Evolutionary conservation across 1,140 invertebrate species (phyloP).

Genomic region (Drosophila mauritiana): DNA sequence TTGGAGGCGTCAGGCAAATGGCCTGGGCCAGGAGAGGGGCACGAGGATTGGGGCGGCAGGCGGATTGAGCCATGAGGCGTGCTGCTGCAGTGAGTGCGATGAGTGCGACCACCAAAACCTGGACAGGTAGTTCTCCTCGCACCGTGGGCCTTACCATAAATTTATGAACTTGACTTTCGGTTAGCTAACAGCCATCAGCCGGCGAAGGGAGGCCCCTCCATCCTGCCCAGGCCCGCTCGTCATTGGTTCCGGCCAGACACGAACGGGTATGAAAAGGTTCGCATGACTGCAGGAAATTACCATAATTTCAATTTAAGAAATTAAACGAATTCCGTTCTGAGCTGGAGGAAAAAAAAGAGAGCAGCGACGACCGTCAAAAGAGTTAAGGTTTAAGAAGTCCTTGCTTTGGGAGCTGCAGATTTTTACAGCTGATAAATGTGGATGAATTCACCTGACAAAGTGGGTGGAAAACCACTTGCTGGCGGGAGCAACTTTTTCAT

Average conservation of each 20-base stretch:
- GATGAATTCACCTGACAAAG: not conserved
- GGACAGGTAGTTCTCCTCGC: constrained; percentile 23
- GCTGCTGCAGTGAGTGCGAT: constrained; percentile 22
- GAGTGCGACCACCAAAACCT: constrained; percentile 37
- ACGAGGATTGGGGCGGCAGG: constrained; percentile 2
- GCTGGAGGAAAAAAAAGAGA: constrained; percentile 61
- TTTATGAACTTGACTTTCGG: constrained; percentile 77
- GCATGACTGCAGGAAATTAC: constrained; percentile 80
- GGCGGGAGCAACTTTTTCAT: not conserved
- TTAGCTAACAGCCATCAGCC: constrained; percentile 48
- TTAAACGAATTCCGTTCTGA: constrained; percentile 70
- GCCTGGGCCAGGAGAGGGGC: not conserved
- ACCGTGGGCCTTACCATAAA: constrained; percentile 53
- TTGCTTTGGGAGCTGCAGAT: not conserved
- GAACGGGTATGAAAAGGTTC: constrained; percentile 66
- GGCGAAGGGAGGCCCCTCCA: not conserved
- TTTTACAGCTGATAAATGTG: not conserved
- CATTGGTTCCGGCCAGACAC: constrained; percentile 53
- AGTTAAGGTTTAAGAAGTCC: constrained; percentile 3
- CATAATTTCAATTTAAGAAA: constrained; percentile 84
- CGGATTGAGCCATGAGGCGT: constrained; percentile 19
- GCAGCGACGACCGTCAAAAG: constrained; percentile 14
- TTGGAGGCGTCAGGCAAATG: constrained; percentile 31
- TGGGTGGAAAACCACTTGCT: not conserved
- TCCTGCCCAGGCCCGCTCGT: not conserved